Base-by-base conservation (phyloP, 2,113 vertebrate genomes). In the Phylloscopus trochilus region DNA sequence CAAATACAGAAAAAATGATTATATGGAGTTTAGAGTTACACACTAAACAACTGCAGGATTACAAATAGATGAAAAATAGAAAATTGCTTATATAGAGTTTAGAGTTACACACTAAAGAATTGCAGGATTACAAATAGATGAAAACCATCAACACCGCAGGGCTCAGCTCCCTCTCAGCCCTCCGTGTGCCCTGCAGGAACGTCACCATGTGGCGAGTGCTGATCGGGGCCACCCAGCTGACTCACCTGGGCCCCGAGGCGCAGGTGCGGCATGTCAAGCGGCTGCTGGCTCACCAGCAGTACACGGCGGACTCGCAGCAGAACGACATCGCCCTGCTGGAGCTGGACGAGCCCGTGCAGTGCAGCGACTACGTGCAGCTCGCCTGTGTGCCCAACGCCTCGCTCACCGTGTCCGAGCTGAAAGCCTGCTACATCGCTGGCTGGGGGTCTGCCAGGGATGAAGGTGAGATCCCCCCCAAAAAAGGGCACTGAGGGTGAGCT, bases 311-410 rank as follows among this genome's bases (percentile, higher is more conserved):
- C 1, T 37, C 30, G 2, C 51, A 1, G 23, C 43, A 81, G 53
- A 82, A 97, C 0, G 95, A 97, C 68, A 82, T 97, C 1, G 93
- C 96, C 2, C 15, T 97, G 76, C 73, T 96, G 21, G 70, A 96
- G 11, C 12, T 97, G 44, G 90, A 91, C 31, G 4, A 56, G 19
- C 69, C 96, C 1, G 89, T 95, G 11, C 2, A 41, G 15, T 97
- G 93, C 94, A 94, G 46, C 6, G 9, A 87, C n/a, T 93, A 81
- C 3, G 22, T 96, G 4, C 97, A 97, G 72, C 90, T 55, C 0
- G 95, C 92, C 35, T 97, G 96, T 0, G 44, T 97, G 69, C 96
- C 97, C 2, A 60, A 92, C 0, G 11, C 33, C 44, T 78, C 59
- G 0, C 67, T 93, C 9, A 33, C 33, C 0, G 76, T 91, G 41